phyloP scores from a whole-genome alignment of 2,113 vertebrate species.

The Nothocercus nigrocapillus region DNA sequence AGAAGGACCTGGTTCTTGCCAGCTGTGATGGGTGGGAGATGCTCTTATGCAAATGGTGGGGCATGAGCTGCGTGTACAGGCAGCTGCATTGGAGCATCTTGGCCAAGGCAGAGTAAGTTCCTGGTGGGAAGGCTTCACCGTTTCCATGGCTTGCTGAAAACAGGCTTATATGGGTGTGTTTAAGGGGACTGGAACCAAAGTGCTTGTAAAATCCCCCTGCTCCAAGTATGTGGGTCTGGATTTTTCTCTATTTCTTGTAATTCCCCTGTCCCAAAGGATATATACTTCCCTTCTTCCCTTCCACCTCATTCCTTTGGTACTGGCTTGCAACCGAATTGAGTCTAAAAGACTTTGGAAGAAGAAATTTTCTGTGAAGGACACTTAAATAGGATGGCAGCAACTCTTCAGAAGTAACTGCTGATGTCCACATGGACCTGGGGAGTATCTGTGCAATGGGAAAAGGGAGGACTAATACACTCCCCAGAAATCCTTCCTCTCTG shows the following conservation, averaged over 20 bases:
- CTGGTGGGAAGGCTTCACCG: not conserved
- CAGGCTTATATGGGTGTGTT: no score
- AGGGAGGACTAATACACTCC: no score
- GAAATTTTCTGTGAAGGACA: not conserved
- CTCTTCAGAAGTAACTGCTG: not conserved
- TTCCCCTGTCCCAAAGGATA: not conserved
- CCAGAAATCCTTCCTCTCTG: not conserved
- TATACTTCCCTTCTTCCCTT: rapidly evolving
- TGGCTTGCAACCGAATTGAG: not conserved
- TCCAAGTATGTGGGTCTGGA: not conserved
- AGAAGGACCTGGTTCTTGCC: not conserved
- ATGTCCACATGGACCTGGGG: not conserved
- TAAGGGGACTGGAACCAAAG: no score
- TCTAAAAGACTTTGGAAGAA: not conserved
- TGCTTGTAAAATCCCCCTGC: no score
- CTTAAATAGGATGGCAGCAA: not conserved
- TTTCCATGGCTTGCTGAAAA: not conserved
- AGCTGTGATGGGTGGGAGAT: not conserved
- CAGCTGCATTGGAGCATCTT: not conserved
- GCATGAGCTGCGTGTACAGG: not conserved
- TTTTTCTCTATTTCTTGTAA: not conserved
- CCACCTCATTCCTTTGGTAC: not conserved
- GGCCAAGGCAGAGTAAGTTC: not conserved
- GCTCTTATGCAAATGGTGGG: not conserved
- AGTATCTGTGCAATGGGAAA: not conserved